A percentile compares a stretch with the other conserved stretches of the same genome.
These are phyloP conservation scores for Chaetodon auriga DNA, from an alignment of 2,113 vertebrate genomes.

Conservation along the genomic window DNA sequence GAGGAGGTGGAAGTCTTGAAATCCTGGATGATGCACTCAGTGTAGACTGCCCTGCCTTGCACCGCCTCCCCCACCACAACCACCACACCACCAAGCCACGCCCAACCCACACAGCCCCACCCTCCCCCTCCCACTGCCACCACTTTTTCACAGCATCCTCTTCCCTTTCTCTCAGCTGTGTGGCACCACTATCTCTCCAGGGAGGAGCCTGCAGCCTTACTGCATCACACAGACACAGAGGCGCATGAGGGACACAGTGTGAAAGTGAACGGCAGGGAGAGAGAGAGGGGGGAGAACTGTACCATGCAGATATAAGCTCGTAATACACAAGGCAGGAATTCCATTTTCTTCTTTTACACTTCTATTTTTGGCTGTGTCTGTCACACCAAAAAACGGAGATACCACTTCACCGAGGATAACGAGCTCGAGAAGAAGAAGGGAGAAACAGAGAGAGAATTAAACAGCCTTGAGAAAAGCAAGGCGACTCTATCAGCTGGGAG, in stretches of 20 bases:
- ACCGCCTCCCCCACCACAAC: conserved; percentile 11
- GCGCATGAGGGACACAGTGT: conserved; percentile 42
- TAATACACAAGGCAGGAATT: conserved; percentile 32
- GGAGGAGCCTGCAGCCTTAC: conserved; percentile 71
- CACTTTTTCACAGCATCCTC: conserved; percentile 55
- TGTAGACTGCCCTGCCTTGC: conserved; percentile 59
- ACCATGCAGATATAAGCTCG: conserved; percentile 35
- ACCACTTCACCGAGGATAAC: conserved; percentile 29
- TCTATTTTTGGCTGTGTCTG: conserved; percentile 42
- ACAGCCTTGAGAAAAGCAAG: conserved; percentile 36
- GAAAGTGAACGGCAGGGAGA: conserved; percentile 44
- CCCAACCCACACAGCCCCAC: conserved; percentile 30
- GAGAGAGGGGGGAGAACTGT: conserved; percentile 27
- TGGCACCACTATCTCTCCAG: conserved; percentile 73
- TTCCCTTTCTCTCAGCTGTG: conserved; percentile 66
- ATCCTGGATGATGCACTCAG: conserved; percentile 67
- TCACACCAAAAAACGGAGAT: conserved; percentile 8
- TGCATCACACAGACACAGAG: conserved; percentile 67
- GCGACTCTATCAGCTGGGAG: conserved; percentile 60
- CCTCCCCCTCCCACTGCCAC: conserved; percentile 15
- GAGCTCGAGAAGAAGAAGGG: not conserved
- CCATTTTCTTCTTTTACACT: conserved; percentile 24
- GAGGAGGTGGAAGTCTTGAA: conserved; percentile 64
- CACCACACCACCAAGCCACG: conserved; percentile 25
- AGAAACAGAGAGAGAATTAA: conserved; percentile 34